Percentiles rank a stretch among this genome's conserved stretches.
phyloP scores from a whole-genome alignment of 2,888 invertebrate genomes.

The Piscicola geometra region DNA sequence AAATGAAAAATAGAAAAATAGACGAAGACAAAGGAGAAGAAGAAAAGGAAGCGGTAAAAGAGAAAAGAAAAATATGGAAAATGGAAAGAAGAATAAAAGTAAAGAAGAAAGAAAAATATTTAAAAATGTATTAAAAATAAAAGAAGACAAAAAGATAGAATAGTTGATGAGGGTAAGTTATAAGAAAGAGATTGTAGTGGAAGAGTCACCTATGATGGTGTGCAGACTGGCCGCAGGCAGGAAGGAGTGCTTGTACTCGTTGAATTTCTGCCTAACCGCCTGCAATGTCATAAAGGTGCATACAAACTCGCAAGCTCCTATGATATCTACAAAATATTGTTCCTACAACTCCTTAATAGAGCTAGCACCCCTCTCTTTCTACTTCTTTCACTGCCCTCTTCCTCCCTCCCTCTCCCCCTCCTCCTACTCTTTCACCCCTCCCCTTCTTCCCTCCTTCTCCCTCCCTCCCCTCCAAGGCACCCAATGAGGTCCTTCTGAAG shows the following conservation, averaged over 20 bases:
- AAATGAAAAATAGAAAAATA: too few relatives aligned
- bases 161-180: too few relatives aligned
- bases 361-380: background rate
- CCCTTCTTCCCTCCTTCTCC: background rate
- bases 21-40: too few relatives aligned
- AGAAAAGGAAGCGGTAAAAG: background rate
- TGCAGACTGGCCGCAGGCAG: background rate
- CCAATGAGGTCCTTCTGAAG: conserved; percentile 84
- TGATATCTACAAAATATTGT: too few relatives aligned
- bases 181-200: too few relatives aligned
- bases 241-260: background rate
- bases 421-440: too few relatives aligned
- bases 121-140: background rate
- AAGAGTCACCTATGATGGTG: background rate
- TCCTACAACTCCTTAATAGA: too few relatives aligned
- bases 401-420: background rate
- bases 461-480: conserved; percentile 57
- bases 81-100: too few relatives aligned
- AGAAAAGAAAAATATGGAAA: background rate
- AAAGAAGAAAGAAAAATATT: background rate
- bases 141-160: too few relatives aligned
- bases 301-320: too few relatives aligned
- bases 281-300: background rate
- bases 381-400: background rate
- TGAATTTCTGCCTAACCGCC: background rate